Percentiles rank a stretch among this genome's conserved stretches.
These are phyloP conservation scores for Protonibea diacanthus DNA, from an alignment of 2,797 vertebrate species.

Conservation along the genomic window DNA sequence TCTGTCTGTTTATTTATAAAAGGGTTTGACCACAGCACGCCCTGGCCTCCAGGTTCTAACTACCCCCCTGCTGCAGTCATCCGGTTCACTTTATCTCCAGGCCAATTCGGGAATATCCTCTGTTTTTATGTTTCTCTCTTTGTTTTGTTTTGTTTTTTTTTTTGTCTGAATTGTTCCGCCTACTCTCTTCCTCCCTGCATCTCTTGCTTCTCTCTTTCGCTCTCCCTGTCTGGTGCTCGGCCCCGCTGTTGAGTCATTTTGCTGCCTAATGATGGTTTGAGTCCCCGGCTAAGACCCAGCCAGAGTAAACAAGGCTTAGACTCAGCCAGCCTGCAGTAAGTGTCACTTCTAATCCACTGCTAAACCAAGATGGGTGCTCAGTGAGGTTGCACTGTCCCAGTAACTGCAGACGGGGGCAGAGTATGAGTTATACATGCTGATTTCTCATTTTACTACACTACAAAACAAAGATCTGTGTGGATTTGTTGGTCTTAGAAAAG, in stretches of 20 bases:
- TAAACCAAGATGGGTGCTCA: slow-evolving; percentile 61
- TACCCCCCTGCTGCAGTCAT: slow-evolving; percentile 35
- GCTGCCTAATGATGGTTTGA: slow-evolving; percentile 73
- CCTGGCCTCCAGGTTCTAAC: slow-evolving; percentile 57
- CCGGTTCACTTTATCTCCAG: slow-evolving; percentile 29
- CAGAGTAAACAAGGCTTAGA: slow-evolving; percentile 76
- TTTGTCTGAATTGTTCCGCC: slow-evolving; percentile 20
- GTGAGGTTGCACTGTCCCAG: slow-evolving; percentile 50
- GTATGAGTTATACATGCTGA: slow-evolving; percentile 18
- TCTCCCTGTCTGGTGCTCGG: slow-evolving; percentile 37
- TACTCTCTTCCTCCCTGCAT: slow-evolving; percentile 17
- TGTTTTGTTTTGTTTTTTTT: too few species aligned
- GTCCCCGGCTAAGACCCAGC: slow-evolving; percentile 65
- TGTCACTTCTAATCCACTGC: slow-evolving; percentile 78
- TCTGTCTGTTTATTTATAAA: slow-evolving; percentile 77
- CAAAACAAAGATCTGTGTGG: slow-evolving; percentile 40
- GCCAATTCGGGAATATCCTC: slow-evolving; percentile 46
- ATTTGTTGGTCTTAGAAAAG: slow-evolving; percentile 36
- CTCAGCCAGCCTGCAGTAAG: slow-evolving; percentile 74
- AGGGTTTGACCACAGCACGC: slow-evolving; percentile 66
- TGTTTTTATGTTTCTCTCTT: slow-evolving; percentile 27
- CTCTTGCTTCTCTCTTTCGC: slow-evolving; percentile 16
- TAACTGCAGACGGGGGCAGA: slow-evolving; percentile 28
- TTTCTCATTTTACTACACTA: slow-evolving; percentile 47
- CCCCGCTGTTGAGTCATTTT: slow-evolving; percentile 68